Percentiles rank a stretch among this genome's conserved stretches.
Conservation (phyloP, 2,113 vertebrate genomes). For the Cisticola juncidis region DNA sequence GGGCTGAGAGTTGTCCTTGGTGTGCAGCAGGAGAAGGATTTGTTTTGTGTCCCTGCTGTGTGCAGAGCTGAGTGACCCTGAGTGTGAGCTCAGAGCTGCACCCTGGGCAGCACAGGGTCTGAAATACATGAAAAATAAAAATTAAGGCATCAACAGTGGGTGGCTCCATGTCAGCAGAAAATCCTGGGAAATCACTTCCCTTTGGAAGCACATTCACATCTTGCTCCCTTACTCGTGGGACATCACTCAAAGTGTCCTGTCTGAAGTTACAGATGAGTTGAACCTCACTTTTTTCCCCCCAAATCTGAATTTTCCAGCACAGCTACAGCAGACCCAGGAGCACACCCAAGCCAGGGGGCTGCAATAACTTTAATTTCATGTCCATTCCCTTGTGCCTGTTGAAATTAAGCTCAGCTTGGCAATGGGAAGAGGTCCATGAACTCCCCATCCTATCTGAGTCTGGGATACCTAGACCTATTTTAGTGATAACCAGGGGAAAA, state of each 20-base stretch:
- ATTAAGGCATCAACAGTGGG: background rate
- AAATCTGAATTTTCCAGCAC: background rate
- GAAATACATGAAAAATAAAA: background rate
- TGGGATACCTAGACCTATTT: background rate
- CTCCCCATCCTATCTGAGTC: background rate
- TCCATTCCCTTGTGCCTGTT: background rate
- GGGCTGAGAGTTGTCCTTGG: no score
- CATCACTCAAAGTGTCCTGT: accelerated
- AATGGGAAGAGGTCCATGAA: accelerated
- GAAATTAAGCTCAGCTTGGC: background rate
- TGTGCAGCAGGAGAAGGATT: no score
- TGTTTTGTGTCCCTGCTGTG: background rate
- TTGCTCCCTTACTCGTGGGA: accelerated
- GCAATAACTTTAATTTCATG: background rate
- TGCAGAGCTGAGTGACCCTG: background rate
- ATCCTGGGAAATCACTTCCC: accelerated
- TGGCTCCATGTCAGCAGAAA: background rate
- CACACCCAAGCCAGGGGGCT: accelerated
- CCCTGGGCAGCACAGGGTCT: background rate
- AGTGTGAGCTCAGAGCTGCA: background rate
- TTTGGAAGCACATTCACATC: accelerated
- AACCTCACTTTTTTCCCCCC: accelerated
- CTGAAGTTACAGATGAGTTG: background rate
- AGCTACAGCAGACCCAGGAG: background rate
- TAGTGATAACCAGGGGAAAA: background rate